These are phyloP conservation scores for Ptyas mucosa DNA, from an alignment of 2,113 vertebrate genomes.

Conservation along the genomic window DNA sequence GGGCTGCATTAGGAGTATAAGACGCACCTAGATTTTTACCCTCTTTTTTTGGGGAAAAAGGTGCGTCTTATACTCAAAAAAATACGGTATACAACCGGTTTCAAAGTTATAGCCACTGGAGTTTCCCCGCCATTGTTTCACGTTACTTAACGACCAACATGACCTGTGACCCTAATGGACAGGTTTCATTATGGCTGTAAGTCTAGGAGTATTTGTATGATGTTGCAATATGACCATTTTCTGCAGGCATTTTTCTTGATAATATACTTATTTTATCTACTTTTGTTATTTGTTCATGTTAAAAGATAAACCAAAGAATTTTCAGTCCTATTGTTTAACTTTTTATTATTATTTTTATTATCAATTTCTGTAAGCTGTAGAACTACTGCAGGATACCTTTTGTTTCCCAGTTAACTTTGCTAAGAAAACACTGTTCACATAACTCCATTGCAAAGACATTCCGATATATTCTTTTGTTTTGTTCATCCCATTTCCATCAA, in stretches of 20 bases:
- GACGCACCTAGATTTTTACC: no score
- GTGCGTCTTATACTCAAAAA: no score
- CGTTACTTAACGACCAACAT: neutral
- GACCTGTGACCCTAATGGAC: neutral
- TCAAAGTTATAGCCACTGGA: neutral
- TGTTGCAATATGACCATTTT: neutral
- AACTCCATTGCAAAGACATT: neutral
- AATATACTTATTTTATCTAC: neutral
- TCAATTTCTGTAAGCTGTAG: neutral
- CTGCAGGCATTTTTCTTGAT: neutral
- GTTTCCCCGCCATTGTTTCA: neutral
- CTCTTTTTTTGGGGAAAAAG: no score
- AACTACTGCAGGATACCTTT: neutral
- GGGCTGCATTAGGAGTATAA: no score
- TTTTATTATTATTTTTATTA: neutral
- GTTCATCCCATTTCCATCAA: neutral
- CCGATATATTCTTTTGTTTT: neutral
- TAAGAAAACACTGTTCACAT: neutral
- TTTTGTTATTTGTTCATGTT: neutral
- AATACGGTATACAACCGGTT: neutral
- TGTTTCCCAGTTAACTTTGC: neutral
- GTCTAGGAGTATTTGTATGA: neutral
- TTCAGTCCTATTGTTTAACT: neutral
- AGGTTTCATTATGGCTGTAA: neutral
- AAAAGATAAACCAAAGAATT: neutral